These are phyloP conservation scores for Acanthosepion lycidas DNA, from an alignment of 2,888 invertebrate species.

Conservation along the genomic window DNA sequence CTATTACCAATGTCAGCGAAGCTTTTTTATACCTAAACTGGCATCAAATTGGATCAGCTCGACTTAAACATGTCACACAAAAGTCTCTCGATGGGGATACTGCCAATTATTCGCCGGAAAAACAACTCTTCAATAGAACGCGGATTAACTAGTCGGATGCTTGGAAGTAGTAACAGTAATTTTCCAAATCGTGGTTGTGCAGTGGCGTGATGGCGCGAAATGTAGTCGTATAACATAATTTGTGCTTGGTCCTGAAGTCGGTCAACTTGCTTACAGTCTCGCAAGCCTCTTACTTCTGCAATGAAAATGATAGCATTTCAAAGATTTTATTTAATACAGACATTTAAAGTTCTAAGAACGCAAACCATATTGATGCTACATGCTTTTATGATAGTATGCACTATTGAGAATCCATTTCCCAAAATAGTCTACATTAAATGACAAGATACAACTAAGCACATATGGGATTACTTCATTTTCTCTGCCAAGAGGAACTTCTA, in stretches of 20 bases:
- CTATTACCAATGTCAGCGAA: not conserved
- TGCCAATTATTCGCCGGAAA: conserved; percentile 85
- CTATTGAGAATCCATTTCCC: no score
- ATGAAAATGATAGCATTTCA: conserved; percentile 49
- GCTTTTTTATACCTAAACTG: not conserved
- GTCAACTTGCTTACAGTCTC: conserved; percentile 79
- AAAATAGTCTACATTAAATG: no score
- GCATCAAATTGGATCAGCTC: conserved; percentile 59
- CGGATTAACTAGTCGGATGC: conserved; percentile 78
- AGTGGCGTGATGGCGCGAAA: conserved; percentile 63
- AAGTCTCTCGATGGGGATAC: conserved; percentile 82
- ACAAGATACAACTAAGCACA: no score
- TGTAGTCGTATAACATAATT: conserved; percentile 83
- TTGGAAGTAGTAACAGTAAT: conserved; percentile 83
- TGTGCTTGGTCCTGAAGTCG: conserved; percentile 87
- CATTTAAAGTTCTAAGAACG: not conserved
- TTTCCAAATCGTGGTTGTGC: conserved; percentile 81
- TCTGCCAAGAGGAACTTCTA: no score
- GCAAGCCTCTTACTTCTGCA: conserved; percentile 80
- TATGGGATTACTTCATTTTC: no score
- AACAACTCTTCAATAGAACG: conserved; percentile 81
- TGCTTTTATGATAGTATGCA: no score
- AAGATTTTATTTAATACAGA: not conserved
- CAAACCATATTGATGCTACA: not conserved
- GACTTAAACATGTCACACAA: conserved; percentile 80